These are phyloP conservation scores for Phaenicophaeus curvirostris DNA, from an alignment of 2,797 vertebrate species.

Conservation along the genomic window DNA sequence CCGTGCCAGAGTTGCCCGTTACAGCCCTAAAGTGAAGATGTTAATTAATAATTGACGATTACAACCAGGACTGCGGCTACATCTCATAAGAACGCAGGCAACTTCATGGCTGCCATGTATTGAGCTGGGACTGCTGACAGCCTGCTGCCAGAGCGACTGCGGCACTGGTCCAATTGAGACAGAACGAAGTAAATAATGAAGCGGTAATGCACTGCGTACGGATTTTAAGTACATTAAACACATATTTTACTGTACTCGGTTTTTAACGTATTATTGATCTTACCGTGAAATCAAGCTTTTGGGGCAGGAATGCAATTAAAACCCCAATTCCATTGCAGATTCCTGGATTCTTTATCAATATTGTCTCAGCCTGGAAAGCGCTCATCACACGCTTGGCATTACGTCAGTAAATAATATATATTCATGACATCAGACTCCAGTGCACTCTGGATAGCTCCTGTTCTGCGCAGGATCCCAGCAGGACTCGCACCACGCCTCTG, in stretches of 20 bases:
- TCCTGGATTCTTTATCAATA: neutral
- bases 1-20: neutral
- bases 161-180: neutral
- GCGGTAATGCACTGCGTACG: rapidly evolving
- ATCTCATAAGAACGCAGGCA: neutral
- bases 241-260: neutral
- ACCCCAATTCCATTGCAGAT: neutral
- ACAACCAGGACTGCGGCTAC: neutral
- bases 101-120: neutral
- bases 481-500: neutral
- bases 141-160: neutral
- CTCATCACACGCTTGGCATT: neutral
- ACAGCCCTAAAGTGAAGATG: neutral
- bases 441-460: neutral
- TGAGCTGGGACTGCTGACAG: neutral
- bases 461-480: rapidly evolving
- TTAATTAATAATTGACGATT: neutral
- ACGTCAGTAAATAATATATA: neutral
- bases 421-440: rapidly evolving
- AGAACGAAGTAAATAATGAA: neutral
- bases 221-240: neutral
- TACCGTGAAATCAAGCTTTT: neutral
- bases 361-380: neutral
- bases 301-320: neutral
- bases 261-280: neutral